These are phyloP conservation scores for Rhincodon typus DNA, from an alignment of 2,797 vertebrate genomes.

Conservation along the genomic window DNA sequence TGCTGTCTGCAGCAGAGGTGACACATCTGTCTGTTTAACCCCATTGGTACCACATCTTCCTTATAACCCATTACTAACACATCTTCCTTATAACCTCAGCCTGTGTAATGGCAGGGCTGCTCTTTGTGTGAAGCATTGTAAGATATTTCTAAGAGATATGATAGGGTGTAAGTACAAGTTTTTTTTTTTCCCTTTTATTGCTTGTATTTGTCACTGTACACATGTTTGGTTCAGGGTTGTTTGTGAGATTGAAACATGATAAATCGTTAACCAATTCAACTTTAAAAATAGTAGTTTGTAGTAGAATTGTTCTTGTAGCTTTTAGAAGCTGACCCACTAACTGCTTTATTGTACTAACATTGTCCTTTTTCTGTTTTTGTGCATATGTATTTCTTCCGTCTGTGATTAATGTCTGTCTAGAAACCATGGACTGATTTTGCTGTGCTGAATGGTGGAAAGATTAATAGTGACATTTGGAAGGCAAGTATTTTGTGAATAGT, in stretches of 20 bases:
- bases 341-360: slow-evolving; percentile 72
- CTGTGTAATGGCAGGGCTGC: not conserved
- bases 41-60: too few species aligned
- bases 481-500: slow-evolving; percentile 58
- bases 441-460: slow-evolving; percentile 88
- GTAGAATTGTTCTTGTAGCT: not conserved
- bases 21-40: not conserved
- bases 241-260: not conserved
- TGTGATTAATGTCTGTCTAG: slow-evolving; percentile 80
- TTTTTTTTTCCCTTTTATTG: not conserved
- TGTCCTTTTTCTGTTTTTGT: slow-evolving; percentile 62
- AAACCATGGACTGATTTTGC: slow-evolving; percentile 98
- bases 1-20: not conserved
- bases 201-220: not conserved
- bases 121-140: not conserved
- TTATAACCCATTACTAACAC: too few species aligned
- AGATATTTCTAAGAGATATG: not conserved
- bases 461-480: slow-evolving; percentile 97
- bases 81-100: too few species aligned
- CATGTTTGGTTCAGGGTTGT: not conserved
- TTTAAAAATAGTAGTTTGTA: not conserved
- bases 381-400: slow-evolving; percentile 61
- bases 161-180: not conserved
- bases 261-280: not conserved
- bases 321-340: slow-evolving; percentile 50